These are phyloP conservation scores for Tupaia chinensis DNA, from an alignment of 2,113 vertebrate genomes.

Conservation along the genomic window DNA sequence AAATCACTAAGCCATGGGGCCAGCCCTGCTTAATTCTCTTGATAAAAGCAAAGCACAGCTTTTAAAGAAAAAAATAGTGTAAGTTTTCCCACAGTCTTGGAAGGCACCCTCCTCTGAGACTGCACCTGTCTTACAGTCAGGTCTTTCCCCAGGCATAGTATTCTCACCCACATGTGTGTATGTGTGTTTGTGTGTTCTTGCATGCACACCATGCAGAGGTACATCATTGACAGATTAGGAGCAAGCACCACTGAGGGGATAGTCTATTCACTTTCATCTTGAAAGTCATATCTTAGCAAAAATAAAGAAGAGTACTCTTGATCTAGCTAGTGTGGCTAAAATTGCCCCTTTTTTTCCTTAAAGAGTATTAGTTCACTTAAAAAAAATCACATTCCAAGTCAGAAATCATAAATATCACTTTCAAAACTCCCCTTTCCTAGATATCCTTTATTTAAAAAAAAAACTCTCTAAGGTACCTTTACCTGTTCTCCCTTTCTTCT, in stretches of 20 bases:
- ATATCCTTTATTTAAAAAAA: background rate
- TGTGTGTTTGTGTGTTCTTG: no score
- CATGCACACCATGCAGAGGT: background rate
- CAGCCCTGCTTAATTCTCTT: background rate
- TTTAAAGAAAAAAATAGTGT: background rate
- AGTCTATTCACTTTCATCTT: background rate
- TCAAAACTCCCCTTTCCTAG: background rate
- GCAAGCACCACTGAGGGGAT: background rate
- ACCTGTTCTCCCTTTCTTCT: background rate
- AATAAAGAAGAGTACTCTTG: background rate
- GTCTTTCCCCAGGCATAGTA: background rate
- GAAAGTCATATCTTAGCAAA: background rate
- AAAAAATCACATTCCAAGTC: slow-evolving; percentile 37
- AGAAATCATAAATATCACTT: slow-evolving; percentile 42
- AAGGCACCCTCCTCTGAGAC: background rate
- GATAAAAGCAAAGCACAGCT: background rate
- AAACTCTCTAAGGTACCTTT: background rate
- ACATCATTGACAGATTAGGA: background rate
- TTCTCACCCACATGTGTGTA: background rate
- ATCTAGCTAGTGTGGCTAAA: background rate
- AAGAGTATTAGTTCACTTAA: background rate
- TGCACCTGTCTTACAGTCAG: background rate
- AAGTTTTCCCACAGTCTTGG: background rate
- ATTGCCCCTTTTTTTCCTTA: background rate
- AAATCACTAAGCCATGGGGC: no score